phyloP scores from a whole-genome alignment of 2,797 vertebrate species.

The Anisognathus igniventris region DNA sequence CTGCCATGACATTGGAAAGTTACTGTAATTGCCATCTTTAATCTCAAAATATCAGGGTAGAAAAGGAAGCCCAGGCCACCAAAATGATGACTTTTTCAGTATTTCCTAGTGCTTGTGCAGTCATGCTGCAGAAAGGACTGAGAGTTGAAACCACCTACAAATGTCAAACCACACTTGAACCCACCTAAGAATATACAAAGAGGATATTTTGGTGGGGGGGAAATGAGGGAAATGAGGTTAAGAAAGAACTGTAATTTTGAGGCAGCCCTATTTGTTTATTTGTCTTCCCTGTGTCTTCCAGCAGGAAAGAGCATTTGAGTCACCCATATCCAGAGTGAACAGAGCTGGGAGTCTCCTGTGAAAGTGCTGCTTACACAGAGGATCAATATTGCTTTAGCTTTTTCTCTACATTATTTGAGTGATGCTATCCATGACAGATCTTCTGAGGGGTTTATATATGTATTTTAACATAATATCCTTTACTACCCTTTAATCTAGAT shows the following conservation, averaged over 20 bases:
- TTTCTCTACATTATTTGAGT: background rate
- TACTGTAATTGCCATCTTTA: background rate
- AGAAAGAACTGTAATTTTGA: background rate
- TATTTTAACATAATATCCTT: background rate
- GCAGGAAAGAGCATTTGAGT: background rate
- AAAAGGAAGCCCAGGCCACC: background rate
- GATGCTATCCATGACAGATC: background rate
- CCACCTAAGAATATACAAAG: background rate
- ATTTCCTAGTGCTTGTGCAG: background rate
- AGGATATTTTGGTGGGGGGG: fast-evolving
- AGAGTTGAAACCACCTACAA: background rate
- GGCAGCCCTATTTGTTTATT: background rate
- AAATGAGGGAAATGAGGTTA: fast-evolving
- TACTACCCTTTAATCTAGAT: background rate
- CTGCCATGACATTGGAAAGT: background rate
- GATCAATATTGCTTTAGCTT: background rate
- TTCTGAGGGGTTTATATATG: background rate
- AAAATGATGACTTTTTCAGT: background rate
- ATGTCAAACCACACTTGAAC: background rate
- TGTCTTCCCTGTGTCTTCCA: background rate
- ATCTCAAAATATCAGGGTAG: background rate
- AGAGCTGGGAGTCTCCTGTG: background rate
- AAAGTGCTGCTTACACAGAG: background rate
- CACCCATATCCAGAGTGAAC: background rate
- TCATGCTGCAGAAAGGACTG: background rate